Percentiles rank a stretch among this genome's conserved stretches.
Conservation (phyloP, 2,113 vertebrate species). For the Motacilla alba region DNA sequence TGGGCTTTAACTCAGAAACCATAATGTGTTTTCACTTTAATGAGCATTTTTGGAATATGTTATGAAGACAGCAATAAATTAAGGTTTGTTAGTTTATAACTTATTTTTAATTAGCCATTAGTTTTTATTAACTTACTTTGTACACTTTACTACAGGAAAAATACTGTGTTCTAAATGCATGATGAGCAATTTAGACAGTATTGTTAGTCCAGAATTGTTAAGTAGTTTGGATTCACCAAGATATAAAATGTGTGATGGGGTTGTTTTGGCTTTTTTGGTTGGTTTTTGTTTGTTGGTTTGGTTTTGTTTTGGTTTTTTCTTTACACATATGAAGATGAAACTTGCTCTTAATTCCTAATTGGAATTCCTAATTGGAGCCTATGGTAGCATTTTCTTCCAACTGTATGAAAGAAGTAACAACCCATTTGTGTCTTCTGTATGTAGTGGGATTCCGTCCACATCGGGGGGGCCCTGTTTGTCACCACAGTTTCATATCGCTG, state of each 20-base stretch:
- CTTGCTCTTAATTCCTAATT: neutral
- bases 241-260: neutral
- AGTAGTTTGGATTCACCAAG: neutral
- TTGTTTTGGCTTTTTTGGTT: neutral
- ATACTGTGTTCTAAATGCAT: neutral
- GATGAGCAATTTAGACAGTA: neutral
- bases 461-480: neutral
- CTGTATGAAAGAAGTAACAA: neutral
- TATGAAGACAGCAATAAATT: neutral
- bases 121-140: constrained; percentile 7
- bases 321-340: neutral
- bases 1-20: neutral
- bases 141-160: neutral
- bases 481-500: neutral
- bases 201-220: neutral
- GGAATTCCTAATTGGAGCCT: neutral
- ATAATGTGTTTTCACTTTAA: neutral
- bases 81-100: neutral
- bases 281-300: neutral
- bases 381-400: neutral
- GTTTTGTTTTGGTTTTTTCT: neutral
- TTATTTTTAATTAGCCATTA: neutral
- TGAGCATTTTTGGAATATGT: neutral
- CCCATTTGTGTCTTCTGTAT: neutral
- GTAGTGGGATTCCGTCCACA: neutral